Evolutionary conservation across 2,888 invertebrate genomes (phyloP).

Genomic region (Sepioteuthis lessoniana): DNA sequence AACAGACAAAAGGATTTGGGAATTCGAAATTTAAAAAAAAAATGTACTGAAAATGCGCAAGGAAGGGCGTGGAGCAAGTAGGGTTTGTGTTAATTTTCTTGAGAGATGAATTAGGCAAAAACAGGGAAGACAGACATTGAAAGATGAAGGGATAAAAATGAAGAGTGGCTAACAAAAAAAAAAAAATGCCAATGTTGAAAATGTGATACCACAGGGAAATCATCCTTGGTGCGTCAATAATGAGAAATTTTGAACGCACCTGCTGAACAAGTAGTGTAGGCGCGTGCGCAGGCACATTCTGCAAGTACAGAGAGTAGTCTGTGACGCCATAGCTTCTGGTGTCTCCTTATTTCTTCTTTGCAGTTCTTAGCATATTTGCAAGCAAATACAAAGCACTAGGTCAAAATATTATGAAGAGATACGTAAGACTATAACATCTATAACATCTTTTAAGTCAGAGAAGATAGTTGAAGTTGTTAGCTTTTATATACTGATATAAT

Average conservation of each 20-base stretch:
- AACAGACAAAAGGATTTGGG: background rate
- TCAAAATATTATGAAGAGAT: background rate
- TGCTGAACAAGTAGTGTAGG: constrained; percentile 42
- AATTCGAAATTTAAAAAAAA: background rate
- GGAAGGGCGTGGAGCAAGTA: background rate
- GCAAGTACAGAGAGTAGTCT: background rate
- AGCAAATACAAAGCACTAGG: background rate
- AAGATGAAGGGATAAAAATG: constrained; percentile 44
- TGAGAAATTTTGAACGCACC: constrained; percentile 25
- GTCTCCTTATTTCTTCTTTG: background rate
- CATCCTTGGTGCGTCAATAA: constrained; percentile 41
- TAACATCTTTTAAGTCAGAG: background rate
- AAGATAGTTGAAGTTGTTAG: background rate
- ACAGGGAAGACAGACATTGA: constrained; percentile 1
- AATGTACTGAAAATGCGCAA: background rate
- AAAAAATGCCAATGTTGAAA: background rate
- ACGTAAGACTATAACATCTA: background rate
- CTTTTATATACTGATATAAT: background rate
- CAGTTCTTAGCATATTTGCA: background rate
- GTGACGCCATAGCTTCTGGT: constrained; percentile 1
- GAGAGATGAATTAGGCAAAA: constrained; percentile 9
- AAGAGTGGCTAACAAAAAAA: background rate
- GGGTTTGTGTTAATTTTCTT: background rate
- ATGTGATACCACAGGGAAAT: constrained; percentile 48
- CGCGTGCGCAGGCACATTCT: background rate